Base-by-base conservation (phyloP, 2,888 invertebrate species). In the Meandrusa payeni region DNA sequence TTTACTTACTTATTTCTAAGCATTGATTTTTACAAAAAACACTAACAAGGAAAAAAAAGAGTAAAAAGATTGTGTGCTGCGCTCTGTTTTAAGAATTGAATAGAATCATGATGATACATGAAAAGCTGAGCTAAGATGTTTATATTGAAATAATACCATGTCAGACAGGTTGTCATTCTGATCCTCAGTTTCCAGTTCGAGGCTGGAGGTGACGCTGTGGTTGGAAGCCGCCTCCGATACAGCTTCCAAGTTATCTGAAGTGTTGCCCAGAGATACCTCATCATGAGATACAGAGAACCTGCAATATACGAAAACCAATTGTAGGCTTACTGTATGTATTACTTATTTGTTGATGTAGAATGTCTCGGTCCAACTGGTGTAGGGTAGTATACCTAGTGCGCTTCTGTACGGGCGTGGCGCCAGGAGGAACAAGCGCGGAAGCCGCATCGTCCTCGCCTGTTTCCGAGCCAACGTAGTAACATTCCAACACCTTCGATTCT, bases 151-250 rank as follows among this genome's bases (percentile, higher is more conserved):
- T n/a, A n/a, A 51, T 46, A 97, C 94, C 97, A 98, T 97, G 69
- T 99, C 99, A 0, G 97, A 97, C 11, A 99, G 90, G 83, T 98
- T 98, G 71, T 97, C 97, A 64, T 94, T 94, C 80, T 96, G 95
- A 67, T 95, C 95, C 65, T 96, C 95, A 1, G 93, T 93, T 73
- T 96, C 95, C 42, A 97, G 83, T 65, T 97, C 97, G 27, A 97
- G 86, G 27, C 95, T 95, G 43, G 97, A 97, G 2, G 96, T 96
- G 38, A 97, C 97, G 54, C 97, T 97, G 80, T 97, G 97, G 79
- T 97, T 97, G 41, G 97, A 97, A 0, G 97, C 97, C 0, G 97
- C 97, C 76, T 98, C 98, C 1, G 97, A 97, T 13, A 97, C 96
- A 0, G 95, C 97, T 77, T 98, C 98, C 55, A 97, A 83, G 79